Percentiles rank a stretch among this genome's conserved stretches.
phyloP scores from a whole-genome alignment of 2,113 vertebrate species.

The Opisthocomus hoazin region DNA sequence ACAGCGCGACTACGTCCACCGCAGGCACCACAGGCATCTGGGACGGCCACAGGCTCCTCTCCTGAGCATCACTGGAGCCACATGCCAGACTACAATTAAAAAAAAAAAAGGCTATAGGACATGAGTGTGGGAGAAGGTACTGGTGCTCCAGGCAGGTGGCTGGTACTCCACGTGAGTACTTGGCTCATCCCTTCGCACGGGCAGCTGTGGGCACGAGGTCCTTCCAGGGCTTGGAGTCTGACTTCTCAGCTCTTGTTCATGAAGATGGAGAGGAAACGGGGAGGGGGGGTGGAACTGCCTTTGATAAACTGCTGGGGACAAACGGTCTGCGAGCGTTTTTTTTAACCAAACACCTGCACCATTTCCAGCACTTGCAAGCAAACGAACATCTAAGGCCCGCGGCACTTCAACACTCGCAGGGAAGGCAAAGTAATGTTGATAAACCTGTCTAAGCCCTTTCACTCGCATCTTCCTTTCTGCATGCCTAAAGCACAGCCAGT shows the following conservation, averaged over 20 bases:
- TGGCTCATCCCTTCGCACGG: accelerated
- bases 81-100: neutral
- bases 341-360: neutral
- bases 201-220: accelerated
- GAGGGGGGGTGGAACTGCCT: accelerated
- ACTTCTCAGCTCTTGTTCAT: accelerated
- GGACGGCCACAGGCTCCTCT: neutral
- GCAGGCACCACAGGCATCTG: neutral
- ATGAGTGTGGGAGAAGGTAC: neutral
- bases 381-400: neutral
- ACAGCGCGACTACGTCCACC: neutral
- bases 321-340: neutral
- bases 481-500: neutral
- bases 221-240: neutral
- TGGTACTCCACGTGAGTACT: neutral
- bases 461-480: neutral
- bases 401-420: neutral
- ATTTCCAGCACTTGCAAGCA: neutral
- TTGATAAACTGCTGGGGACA: neutral
- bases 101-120: neutral
- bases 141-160: neutral
- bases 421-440: neutral
- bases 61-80: accelerated
- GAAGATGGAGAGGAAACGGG: neutral
- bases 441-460: neutral